Evolutionary conservation across 1,140 invertebrate genomes (phyloP), one percentile per base, ranked within the genome.

Genomic region (Heliconius himera): DNA sequence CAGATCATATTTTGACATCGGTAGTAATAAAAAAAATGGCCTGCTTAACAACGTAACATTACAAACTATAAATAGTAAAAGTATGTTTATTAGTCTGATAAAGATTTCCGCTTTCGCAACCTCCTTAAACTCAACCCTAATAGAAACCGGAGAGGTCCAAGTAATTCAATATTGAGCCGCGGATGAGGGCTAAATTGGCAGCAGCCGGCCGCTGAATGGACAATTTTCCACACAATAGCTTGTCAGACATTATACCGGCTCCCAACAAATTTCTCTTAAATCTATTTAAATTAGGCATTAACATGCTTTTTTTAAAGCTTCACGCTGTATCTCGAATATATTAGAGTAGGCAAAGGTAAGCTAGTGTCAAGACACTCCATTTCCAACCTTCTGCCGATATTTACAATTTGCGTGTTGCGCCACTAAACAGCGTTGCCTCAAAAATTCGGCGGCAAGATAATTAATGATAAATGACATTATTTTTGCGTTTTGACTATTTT

Each of bases 121-220:
- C 46, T 54, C 46, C 70, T 73, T 36, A 72, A 73, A 22, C 26
- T 73, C 51, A 22, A 26, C 73, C 76, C 76, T 41, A 76, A 54
- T 60, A 60, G 72, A 71, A 77, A 51, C 26, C 81, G 85, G 85
- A 91, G 85, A 86, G 87, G 85, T 81, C 86, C 85, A 87, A 88
- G 90, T 92, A 90, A 93, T 92, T 88, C 85, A 90, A 93, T 92
- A 90, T 83, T 51, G 85, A 74, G 74, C 74, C 81, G 82, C 87
- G 89, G 90, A 93, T 89, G 90, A 89, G 88, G 84, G 80, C 79
- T 86, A 93, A 91, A 93, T 93, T 91, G 91, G 87, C 81, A 82
- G 85, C 90, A 91, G 90, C 90, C 91, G 91, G 90, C 88, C 91
- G 89, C 75, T 89, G 85, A 90, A 90, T 90, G 89, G 90, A 89